Conservation (phyloP, 2,797 vertebrate genomes). For the Erithacus rubecula region DNA sequence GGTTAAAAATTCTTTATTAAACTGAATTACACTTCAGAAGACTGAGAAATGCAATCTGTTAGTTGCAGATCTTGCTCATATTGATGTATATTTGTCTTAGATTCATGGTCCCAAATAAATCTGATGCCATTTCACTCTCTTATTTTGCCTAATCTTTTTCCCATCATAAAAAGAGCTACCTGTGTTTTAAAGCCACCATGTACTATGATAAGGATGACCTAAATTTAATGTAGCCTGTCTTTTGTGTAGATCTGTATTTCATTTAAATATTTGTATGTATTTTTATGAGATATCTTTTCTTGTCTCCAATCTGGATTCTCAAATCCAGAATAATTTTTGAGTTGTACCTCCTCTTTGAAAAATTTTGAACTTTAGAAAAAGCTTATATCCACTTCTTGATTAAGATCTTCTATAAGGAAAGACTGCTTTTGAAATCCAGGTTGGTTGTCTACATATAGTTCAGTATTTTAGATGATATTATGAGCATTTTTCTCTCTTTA, state of each 20-base stretch:
- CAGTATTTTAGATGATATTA: neutral
- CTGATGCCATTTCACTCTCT: neutral
- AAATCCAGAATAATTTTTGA: neutral
- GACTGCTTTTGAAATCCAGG: neutral
- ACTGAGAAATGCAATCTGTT: neutral
- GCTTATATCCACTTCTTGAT: neutral
- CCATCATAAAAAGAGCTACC: neutral
- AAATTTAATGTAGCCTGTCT: fast-evolving
- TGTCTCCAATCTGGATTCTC: neutral
- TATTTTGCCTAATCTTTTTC: neutral
- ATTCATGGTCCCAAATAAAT: neutral
- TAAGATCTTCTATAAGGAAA: neutral
- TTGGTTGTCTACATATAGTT: neutral
- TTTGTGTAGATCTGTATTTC: neutral
- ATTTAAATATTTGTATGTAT: neutral
- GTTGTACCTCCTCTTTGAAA: neutral
- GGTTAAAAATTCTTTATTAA: neutral
- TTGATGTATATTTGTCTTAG: neutral
- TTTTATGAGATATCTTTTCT: neutral
- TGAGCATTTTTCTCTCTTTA: neutral
- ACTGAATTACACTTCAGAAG: neutral
- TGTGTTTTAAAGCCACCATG: neutral
- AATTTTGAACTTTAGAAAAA: neutral
- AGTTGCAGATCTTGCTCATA: neutral
- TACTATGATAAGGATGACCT: neutral